Evolutionary conservation across 1,140 invertebrate species (phyloP), one percentile per base, ranked within the genome.

Genomic region (Psix sp.): DNA sequence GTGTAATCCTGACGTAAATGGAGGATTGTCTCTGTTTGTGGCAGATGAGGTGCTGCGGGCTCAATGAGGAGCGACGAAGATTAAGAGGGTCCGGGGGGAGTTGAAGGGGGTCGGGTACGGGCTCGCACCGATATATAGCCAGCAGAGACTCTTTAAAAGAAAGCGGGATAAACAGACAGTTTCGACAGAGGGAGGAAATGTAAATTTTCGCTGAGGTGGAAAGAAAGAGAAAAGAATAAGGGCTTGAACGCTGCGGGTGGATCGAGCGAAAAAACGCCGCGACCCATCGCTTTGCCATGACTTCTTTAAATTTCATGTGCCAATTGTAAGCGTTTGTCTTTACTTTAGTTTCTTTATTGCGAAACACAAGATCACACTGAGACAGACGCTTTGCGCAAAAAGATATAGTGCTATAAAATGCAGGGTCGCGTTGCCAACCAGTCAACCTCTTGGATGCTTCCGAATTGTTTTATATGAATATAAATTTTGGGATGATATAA

Each of bases 161-260:
- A 86, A 86, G 79, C 82, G 83, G 84, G 84, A 86, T 86, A 86
- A 86, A 86, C 85, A 86, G 84, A 86, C 84, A 86, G 86, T 84
- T 85, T 76, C 76, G 76, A 76, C 74, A 68, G 74, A 80, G 79
- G 81, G 79, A 85, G 82, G 81, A 85, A 86, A 88, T 87, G 86
- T 88, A 88, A 87, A 88, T 88, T 87, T 86, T 75, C 83, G 86
- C 74, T 81, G 85, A 87, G 79, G 75, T 84, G 86, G 84, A 87
- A 85, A 79, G 78, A 84, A 80, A 82, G 82, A 83, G 81, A 82
- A 83, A 86, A 84, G 84, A 86, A 86, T 87, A 84, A 86, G 83
- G 84, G 85, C 85, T 82, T 79, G 77, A 84, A 81, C 74, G 77
- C 59, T 74, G 77, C 74, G 81, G 79, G 83, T 84, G 82, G 82